phyloP scores from a whole-genome alignment of 2,113 vertebrate genomes.

The Rutilus rutilus region DNA sequence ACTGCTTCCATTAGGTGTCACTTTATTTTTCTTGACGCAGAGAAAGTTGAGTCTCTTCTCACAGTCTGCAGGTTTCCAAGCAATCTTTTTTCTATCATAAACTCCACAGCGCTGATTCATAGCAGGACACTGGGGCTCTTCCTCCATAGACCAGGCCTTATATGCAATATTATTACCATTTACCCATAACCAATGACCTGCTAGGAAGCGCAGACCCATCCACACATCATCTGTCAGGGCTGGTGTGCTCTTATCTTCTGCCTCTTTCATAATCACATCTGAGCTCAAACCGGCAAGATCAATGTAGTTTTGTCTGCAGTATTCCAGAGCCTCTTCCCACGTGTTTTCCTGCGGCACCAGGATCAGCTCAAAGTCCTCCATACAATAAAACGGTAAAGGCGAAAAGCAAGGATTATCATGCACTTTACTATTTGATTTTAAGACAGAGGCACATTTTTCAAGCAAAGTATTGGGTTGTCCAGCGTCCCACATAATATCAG shows the following conservation, averaged over 20 bases:
- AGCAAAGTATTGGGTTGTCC: neutral
- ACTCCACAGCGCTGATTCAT: neutral
- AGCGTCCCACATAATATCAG: neutral
- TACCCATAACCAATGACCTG: constrained; percentile 11
- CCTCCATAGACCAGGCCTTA: constrained; percentile 9
- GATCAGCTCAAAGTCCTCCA: neutral
- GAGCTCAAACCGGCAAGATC: constrained; percentile 22
- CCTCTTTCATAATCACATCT: neutral
- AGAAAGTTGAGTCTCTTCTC: constrained; percentile 19
- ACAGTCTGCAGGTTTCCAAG: constrained; percentile 12
- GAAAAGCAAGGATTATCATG: neutral
- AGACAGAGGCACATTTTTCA: neutral
- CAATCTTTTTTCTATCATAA: neutral
- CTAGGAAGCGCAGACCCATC: constrained; percentile 6
- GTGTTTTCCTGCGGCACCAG: constrained; percentile 7
- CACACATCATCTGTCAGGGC: neutral
- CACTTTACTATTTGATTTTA: neutral
- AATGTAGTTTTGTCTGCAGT: constrained; percentile 8
- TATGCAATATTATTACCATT: neutral
- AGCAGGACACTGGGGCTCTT: neutral
- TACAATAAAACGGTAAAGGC: neutral
- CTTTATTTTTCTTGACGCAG: neutral
- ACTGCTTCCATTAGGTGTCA: too few relatives aligned
- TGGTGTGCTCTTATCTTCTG: neutral
- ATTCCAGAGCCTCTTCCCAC: constrained; percentile 23